Base-by-base conservation (phyloP, 2,888 invertebrate genomes). In the Lasioglossum morio region DNA sequence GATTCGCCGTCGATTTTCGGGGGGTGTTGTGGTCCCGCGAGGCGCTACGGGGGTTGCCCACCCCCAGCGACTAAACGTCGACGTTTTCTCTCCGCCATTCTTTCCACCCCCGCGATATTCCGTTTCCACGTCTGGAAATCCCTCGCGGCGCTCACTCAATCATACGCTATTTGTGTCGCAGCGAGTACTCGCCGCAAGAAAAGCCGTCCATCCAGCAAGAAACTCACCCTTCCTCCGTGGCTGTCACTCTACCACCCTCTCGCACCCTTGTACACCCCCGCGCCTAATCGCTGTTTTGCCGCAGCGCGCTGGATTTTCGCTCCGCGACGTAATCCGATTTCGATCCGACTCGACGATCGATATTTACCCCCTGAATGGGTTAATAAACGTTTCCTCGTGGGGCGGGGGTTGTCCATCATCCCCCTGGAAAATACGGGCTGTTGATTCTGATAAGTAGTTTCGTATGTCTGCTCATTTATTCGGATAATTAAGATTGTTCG, bases 171-270 rank as follows among this genome's bases (percentile, higher is more conserved):
- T 94, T 94, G 94, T 94, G 93, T 92, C 93, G 92, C 92, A 87
- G 89, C 89, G 88, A 89, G 91, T 87, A 91, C 89, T 86, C 86
- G 85, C 85, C 87, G 89, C 85, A 88, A 88, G 81, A 87, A 86
- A 87, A 84, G 80, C 91, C 93, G 94, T 94, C 94, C 94, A 94
- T 94, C 94, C 93, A 93, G 93, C 92, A 94, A 94, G 89, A 86
- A 86, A 85, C 79, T 72, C 79, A 72, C 84, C 85, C 84, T 77
- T 79, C 79, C 74, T 30, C 37, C 79, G 66, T 43, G 34, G 34
- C 84, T 85, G 85, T 85, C 86, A 85, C 85, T 81, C 80, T 57
- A 12, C 63, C 46, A 23, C 57, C 63, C 46, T 4, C 5, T 46
- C 14, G 19, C 74, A 48, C 2, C 40, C 66, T 69, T 72, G 60